Conservation (phyloP, 2,888 invertebrate genomes). For the Plebejus anna region DNA sequence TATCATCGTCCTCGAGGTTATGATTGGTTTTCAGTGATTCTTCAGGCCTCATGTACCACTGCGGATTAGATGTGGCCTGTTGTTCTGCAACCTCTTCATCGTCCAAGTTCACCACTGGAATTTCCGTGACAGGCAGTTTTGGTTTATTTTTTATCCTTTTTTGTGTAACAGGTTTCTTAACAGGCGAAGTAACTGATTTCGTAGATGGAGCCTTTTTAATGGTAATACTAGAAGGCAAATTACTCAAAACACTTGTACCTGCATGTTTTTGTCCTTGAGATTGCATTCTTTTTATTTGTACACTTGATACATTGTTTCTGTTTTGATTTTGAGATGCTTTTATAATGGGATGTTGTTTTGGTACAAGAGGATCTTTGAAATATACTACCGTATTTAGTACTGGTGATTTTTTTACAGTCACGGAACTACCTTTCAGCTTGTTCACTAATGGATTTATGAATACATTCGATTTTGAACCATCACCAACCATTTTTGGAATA, state of each 20-base stretch:
- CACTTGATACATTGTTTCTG: constrained; percentile 48
- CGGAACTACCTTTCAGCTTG: not conserved
- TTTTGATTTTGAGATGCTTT: not conserved
- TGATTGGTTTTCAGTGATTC: constrained; percentile 39
- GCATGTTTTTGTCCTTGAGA: constrained; percentile 33
- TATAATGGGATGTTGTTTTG: not conserved
- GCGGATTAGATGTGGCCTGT: constrained; percentile 47
- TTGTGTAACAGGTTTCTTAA: constrained; percentile 1
- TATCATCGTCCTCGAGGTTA: constrained; percentile 5
- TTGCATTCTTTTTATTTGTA: constrained; percentile 35
- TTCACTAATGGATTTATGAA: constrained; percentile 20
- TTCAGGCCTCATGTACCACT: constrained; percentile 71
- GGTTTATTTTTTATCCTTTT: constrained; percentile 30
- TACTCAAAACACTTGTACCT: constrained; percentile 19
- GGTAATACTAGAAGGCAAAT: constrained; percentile 29
- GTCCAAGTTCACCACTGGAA: constrained; percentile 63
- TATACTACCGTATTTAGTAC: constrained; percentile 11
- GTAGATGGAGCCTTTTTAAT: constrained; percentile 19
- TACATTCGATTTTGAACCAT: constrained; percentile 8
- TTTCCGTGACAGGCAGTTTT: constrained; percentile 39
- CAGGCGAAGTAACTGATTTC: constrained; percentile 3
- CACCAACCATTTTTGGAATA: constrained; percentile 5
- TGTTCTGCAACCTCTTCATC: constrained; percentile 53
- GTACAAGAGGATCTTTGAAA: not conserved
- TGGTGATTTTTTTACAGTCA: not conserved